Base-by-base conservation (phyloP, 2,888 invertebrate genomes). In the Lycia hirtaria region DNA sequence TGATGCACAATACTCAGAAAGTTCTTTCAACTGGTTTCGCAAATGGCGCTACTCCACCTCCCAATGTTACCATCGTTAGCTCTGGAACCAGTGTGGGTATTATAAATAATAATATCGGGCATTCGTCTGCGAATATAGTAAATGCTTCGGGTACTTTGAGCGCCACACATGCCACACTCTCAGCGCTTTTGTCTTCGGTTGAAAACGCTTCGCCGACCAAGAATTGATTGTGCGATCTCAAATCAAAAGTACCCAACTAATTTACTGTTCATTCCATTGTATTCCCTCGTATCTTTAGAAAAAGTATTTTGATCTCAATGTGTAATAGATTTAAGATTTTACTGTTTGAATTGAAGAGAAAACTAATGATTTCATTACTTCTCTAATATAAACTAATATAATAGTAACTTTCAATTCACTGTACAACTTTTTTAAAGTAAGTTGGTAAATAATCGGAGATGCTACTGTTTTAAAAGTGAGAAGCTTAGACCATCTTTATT, bases 1-100 rank as follows among this genome's bases (percentile, higher is more conserved):
- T 92, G 85, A 92, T 92, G 92, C 92, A 91, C 55, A 92, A 91
- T 57, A 91, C 91, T 1, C 92, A 92, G 64, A 92, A 92, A 63
- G 87, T 92, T 12, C 64, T 91, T 24, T 88, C 91, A 0, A 89
- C 90, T 17, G 92, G 92, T 2, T 92, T 88, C 38, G 91, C 90
- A 10, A 90, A 83, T 32, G 91, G 92, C 1, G 82, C 81, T 0
- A 84, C 88, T 0, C 88, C 90, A 0, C 91, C 92, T 0, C 91
- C 91, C 0, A 92, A 91, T 49, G 91, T 91, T 0, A 92, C 91
- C 15, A 90, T 92, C n/a, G 91, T 92, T 1, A 90, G 90, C 60
- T 89, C 90, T 0, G 91, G 91, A 0, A 78, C 82, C 0, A 78
- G 81, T 56, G 81, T 81, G 0, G 81, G 82, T 1, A 72, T 88